Conservation (phyloP, 2,888 invertebrate genomes). For the Cerastis rubricosa region DNA sequence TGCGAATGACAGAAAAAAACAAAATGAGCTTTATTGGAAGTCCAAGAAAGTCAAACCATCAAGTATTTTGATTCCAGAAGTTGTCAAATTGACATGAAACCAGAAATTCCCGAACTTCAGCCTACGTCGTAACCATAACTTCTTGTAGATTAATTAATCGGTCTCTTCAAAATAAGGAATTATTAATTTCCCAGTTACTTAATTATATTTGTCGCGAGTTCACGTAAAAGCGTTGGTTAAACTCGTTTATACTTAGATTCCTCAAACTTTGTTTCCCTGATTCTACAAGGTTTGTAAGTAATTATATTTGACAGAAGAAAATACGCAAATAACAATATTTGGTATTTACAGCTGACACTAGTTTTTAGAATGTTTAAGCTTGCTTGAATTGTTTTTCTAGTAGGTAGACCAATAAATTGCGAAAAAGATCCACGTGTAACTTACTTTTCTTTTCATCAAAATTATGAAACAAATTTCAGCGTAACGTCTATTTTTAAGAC, state of each 20-base stretch:
- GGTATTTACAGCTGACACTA: constrained; percentile 32
- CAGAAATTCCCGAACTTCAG: constrained; percentile 31
- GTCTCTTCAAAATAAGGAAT: constrained; percentile 56
- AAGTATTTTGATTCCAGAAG: constrained; percentile 32
- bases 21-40: background rate
- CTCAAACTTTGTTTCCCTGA: constrained; percentile 58
- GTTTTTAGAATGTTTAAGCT: background rate
- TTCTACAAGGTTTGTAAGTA: constrained; percentile 60
- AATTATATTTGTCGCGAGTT: constrained; percentile 68
- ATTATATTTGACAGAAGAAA: constrained; percentile 58
- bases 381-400: background rate
- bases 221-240: constrained; percentile 62
- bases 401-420: background rate
- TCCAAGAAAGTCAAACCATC: constrained; percentile 15
- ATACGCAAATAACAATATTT: constrained; percentile 43
- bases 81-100: constrained; percentile 32
- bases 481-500: constrained; percentile 38
- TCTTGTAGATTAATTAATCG: constrained; percentile 65
- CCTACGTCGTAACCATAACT: constrained; percentile 52
- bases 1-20: background rate
- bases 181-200: constrained; percentile 64
- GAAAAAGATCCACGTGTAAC: constrained; percentile 25
- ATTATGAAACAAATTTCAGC: constrained; percentile 42
- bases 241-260: constrained; percentile 57
- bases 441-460: constrained; percentile 36